Conservation (phyloP, 1,140 invertebrate species). For the Saccostrea glomerata region DNA sequence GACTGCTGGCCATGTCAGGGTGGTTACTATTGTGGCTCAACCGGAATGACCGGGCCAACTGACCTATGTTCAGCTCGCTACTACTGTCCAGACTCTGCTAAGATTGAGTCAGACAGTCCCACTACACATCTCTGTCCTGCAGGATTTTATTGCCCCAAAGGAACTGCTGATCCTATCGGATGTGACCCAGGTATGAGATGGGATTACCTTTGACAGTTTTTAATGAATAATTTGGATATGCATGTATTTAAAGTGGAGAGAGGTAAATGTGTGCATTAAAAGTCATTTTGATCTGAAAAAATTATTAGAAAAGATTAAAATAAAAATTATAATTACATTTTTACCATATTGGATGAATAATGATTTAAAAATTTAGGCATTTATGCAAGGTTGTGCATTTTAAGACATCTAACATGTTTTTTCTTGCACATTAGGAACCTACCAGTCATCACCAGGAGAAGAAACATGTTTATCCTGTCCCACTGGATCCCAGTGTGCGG, state of each 20-base stretch:
- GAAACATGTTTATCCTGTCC: slow-evolving; percentile 69
- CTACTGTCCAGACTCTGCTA: slow-evolving; percentile 75
- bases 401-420: background rate
- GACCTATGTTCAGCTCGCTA: slow-evolving; percentile 73
- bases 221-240: background rate
- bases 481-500: slow-evolving; percentile 68
- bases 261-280: background rate
- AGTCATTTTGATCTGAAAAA: background rate
- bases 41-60: slow-evolving; percentile 59
- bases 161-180: slow-evolving; percentile 66
- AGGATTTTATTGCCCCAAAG: slow-evolving; percentile 74
- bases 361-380: too few relatives aligned
- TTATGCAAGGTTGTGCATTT: too few relatives aligned
- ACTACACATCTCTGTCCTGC: slow-evolving; percentile 66
- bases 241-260: background rate
- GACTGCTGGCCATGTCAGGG: slow-evolving; percentile 72
- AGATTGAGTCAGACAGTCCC: slow-evolving; percentile 63
- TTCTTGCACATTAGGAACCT: slow-evolving; percentile 63
- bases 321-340: background rate
- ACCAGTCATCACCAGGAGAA: slow-evolving; percentile 65
- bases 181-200: slow-evolving; percentile 73
- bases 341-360: background rate
- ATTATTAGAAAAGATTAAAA: background rate
- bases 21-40: slow-evolving; percentile 70
- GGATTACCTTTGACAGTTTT: background rate